phyloP scores from a whole-genome alignment of 2,797 vertebrate genomes.

The Calcarius lapponicus region DNA sequence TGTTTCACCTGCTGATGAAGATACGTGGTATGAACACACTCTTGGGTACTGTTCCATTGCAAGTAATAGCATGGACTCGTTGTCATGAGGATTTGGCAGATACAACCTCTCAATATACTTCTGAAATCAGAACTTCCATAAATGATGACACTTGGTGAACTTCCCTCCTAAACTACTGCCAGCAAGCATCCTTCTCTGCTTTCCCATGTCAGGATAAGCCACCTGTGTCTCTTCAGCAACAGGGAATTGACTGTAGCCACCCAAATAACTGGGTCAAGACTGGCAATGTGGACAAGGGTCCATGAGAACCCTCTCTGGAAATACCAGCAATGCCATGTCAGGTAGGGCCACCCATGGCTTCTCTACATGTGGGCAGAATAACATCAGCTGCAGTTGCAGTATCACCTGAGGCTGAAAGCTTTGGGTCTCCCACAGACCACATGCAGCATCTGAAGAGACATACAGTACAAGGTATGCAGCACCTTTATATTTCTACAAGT shows the following conservation, averaged over 20 bases:
- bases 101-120: neutral
- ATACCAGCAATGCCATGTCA: neutral
- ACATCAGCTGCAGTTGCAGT: neutral
- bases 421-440: neutral
- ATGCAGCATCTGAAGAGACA: neutral
- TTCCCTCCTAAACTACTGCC: neutral
- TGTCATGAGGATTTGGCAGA: neutral
- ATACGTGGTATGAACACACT: accelerated
- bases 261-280: neutral
- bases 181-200: neutral
- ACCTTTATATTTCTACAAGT: neutral
- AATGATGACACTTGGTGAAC: neutral
- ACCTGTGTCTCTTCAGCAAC: neutral
- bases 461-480: neutral
- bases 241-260: neutral
- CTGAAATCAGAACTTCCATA: neutral
- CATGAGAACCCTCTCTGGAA: neutral
- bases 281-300: neutral
- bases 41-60: neutral
- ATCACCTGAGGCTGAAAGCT: neutral
- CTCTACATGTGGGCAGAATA: neutral
- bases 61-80: neutral
- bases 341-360: accelerated
- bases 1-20: neutral
- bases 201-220: neutral